Conservation (phyloP, 2,888 invertebrate species). For the Argyresthia albistria region DNA sequence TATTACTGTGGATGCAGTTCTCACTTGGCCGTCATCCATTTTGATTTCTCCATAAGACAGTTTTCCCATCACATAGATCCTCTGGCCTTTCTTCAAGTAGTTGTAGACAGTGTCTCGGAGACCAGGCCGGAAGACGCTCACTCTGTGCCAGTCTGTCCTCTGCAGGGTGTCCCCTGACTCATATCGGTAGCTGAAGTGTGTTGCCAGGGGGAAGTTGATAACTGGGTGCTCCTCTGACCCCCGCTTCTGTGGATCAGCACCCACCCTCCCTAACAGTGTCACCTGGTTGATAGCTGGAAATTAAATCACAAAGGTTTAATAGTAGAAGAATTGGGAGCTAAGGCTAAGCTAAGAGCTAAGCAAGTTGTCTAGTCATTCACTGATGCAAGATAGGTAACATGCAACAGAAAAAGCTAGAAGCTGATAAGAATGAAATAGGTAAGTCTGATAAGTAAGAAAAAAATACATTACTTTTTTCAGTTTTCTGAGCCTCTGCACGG, state of each 20-base stretch:
- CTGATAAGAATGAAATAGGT: too few species aligned
- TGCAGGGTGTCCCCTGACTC: conserved; percentile 85
- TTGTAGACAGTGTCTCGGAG: conserved; percentile 85
- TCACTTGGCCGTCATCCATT: conserved; percentile 80
- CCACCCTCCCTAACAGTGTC: conserved; percentile 88
- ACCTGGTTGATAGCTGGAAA: conserved; percentile 82
- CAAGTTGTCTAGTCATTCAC: too few species aligned
- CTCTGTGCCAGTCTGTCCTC: conserved; percentile 93
- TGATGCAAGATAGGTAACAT: too few species aligned
- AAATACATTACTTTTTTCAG: conserved; percentile 48
- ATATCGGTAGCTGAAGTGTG: conserved; percentile 88
- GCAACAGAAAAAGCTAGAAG: too few species aligned
- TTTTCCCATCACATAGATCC: conserved; percentile 86
- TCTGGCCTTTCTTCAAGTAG: conserved; percentile 88
- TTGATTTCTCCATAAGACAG: conserved; percentile 89
- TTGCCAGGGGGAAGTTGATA: conserved; percentile 90
- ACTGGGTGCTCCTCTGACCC: conserved; percentile 89
- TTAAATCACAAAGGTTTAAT: background rate
- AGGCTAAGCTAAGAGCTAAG: background rate
- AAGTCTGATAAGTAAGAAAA: background rate
- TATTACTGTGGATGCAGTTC: conserved; percentile 83
- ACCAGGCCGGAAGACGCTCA: conserved; percentile 89
- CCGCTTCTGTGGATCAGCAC: conserved; percentile 89
- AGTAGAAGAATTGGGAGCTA: background rate
- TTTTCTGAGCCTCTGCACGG: conserved; percentile 35